Evolutionary conservation across 1,140 invertebrate genomes (phyloP).

Genomic region (Penaeus japonicus): DNA sequence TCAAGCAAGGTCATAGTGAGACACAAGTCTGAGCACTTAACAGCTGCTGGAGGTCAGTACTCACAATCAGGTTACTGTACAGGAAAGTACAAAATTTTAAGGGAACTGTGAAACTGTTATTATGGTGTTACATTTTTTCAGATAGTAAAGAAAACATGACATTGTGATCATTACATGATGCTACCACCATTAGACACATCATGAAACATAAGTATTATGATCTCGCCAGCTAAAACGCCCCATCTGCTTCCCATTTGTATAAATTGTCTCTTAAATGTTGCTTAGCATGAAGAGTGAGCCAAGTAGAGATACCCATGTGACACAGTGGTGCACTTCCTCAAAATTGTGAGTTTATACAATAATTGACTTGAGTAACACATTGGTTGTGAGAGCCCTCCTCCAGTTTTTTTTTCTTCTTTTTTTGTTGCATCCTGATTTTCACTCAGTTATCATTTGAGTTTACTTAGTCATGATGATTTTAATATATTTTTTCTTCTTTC

Average conservation of each 20-base stretch:
- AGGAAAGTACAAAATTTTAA: too few species aligned
- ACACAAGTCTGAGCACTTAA: conserved; percentile 2
- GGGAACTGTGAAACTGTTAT: too few species aligned
- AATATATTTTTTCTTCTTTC: too few species aligned
- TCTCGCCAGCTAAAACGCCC: conserved; percentile 17
- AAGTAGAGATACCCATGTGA: not conserved
- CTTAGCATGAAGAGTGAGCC: not conserved
- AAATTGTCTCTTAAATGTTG: conserved; percentile 18
- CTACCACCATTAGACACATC: not conserved
- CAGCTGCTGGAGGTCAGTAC: too few species aligned
- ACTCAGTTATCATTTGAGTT: too few species aligned
- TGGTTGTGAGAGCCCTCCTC: too few species aligned
- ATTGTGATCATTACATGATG: not conserved
- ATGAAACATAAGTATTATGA: conserved; percentile 14
- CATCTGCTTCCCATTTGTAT: conserved; percentile 28
- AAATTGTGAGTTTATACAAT: not conserved
- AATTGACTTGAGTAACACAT: not conserved
- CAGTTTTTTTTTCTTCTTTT: too few species aligned
- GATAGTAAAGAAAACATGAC: not conserved
- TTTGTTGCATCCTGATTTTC: too few species aligned
- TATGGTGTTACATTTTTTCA: not conserved
- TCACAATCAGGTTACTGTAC: too few species aligned
- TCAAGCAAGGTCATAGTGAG: conserved; percentile 23
- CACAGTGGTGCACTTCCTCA: conserved; percentile 19
- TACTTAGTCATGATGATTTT: too few species aligned